Evolutionary conservation across 2,113 vertebrate genomes (phyloP), one percentile per base, ranked within the genome.

Genomic region (Dolichotis patagonum): DNA sequence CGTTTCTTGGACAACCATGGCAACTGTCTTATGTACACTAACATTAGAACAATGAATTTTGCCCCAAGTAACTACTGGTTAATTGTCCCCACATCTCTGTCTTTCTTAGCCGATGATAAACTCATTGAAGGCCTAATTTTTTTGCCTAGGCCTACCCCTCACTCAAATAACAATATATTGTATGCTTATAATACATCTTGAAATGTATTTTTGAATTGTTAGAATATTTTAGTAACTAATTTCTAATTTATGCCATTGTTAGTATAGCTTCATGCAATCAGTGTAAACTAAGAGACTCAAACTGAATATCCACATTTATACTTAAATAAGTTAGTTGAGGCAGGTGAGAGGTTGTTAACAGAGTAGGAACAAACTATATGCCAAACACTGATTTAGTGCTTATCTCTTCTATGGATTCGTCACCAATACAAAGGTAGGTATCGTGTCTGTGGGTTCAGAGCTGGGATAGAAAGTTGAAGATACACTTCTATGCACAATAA

Each of bases 161-260:
- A 41, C 14, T n/a, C n/a, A 81, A n/a, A 6, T 49, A 90, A 88
- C 49, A 88, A 26, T 80, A 71, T 26, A 7, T 63, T 41, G 38
- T 92, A 19, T 77, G 16, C 4, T 38, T 73, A 75, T 67, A 77
- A 94, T 62, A 63, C 4, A 77, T 63, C 4, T 81, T 88, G 56
- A 93, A 63, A n/a, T 65, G 19, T 93, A 90, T 94, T 71, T 19
- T 69, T 85, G 4, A 2, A 63, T 73, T 26, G 54, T 89, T 84
- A 81, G 73, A 90, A 20, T 92, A 84, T 84, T 75, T 95, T 75
- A 62, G 89, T 85, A 90, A 90, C 46, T 90, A 77, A 83, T 77
- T 63, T 46, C 17, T 85, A 81, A 49, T 62, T 88, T 56, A 67
- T 81, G 5, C 28, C 30, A 85, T 80, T 94, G 2, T 54, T 52